These are phyloP conservation scores for Oryzias woworae DNA, from an alignment of 2,113 vertebrate genomes.

Conservation along the genomic window DNA sequence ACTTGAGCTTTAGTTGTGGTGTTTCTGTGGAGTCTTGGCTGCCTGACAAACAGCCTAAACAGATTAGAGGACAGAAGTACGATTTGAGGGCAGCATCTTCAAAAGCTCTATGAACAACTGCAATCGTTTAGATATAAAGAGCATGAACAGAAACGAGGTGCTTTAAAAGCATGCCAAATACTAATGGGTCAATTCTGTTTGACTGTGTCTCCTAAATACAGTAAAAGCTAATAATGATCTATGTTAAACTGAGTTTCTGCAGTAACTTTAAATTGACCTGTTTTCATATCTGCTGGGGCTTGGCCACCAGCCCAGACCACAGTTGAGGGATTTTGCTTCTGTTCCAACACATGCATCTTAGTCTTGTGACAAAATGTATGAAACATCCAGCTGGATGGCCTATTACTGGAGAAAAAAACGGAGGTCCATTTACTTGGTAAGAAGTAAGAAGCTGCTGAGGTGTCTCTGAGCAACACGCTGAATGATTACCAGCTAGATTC, in stretches of 20 bases:
- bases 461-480: slow-evolving; percentile 19
- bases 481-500: slow-evolving; percentile 1
- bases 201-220: background rate
- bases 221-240: background rate
- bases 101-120: background rate
- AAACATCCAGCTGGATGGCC: slow-evolving; percentile 17
- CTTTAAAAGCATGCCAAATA: slow-evolving; percentile 4
- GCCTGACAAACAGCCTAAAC: background rate
- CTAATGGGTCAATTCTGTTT: background rate
- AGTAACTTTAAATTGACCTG: slow-evolving; percentile 22
- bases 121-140: background rate
- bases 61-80: background rate
- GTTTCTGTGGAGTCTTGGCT: slow-evolving; percentile 3
- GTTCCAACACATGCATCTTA: slow-evolving; percentile 22
- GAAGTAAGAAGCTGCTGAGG: slow-evolving; percentile 9
- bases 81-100: background rate
- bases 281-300: slow-evolving; percentile 16
- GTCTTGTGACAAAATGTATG: slow-evolving; percentile 13
- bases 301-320: slow-evolving; percentile 27
- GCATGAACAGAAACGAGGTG: background rate
- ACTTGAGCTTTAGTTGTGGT: slow-evolving; percentile 21
- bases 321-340: slow-evolving; percentile 18
- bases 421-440: background rate
- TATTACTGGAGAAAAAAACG: slow-evolving; percentile 9
- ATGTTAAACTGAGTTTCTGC: background rate